phyloP scores from a whole-genome alignment of 2,797 vertebrate genomes.

The Pantherophis alleghaniensis region DNA sequence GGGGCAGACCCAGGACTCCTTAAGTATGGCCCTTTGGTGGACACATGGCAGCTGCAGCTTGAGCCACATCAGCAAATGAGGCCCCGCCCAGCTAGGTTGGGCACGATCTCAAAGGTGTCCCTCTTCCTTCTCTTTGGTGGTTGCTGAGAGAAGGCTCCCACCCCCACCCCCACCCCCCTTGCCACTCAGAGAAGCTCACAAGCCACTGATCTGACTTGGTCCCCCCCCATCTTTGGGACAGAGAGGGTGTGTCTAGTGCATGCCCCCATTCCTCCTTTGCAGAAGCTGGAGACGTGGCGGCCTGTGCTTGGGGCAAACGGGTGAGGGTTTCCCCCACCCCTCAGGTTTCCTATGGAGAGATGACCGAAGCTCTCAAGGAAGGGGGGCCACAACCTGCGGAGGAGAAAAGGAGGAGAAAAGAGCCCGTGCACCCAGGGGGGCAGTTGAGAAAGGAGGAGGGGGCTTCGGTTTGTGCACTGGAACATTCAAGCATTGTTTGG shows the following conservation, averaged over 20 bases:
- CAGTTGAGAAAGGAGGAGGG: not conserved
- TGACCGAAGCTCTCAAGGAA: not conserved
- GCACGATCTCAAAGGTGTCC: accelerated
- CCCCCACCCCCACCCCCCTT: not conserved
- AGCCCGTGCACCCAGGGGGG: not conserved
- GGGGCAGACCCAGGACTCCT: not conserved
- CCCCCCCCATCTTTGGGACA: accelerated
- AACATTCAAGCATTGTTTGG: not conserved
- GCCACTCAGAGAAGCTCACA: not conserved
- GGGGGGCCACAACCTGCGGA: not conserved
- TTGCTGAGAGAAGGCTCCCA: not conserved
- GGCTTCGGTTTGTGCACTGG: not conserved
- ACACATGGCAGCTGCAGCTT: not conserved
- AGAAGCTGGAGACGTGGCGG: not conserved
- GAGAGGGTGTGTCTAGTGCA: not conserved
- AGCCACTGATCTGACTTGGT: not conserved
- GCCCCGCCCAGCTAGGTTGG: not conserved
- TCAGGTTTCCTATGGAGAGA: not conserved
- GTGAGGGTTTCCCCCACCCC: not conserved
- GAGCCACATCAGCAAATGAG: not conserved
- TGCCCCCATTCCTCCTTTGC: not conserved
- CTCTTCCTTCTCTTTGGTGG: not conserved
- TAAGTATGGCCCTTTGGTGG: not conserved
- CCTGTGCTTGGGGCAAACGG: not conserved
- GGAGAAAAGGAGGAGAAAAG: too few relatives aligned